Base-by-base conservation (phyloP, 2,113 vertebrate species). In the Euleptes europaea region DNA sequence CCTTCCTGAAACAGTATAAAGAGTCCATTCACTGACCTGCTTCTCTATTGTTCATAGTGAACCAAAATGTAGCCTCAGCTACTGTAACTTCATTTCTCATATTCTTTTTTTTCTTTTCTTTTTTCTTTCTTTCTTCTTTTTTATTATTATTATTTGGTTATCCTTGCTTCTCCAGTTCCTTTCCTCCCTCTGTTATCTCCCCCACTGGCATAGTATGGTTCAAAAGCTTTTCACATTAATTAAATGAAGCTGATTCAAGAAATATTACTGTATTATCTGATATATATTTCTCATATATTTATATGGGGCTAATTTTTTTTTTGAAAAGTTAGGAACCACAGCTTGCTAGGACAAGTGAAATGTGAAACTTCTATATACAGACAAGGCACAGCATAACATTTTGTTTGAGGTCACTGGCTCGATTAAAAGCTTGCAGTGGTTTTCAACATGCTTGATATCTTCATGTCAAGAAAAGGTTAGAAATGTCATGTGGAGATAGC, bases 371-470 rank as follows among this genome's bases (percentile, higher is more conserved):
- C 33, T 67, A 6, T 40, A 73, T 75, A 87, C 4, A 70, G 71
- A 12, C 44, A 9, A 65, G 84, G 72, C 33, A 23, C 65, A 73
- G 44, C n/a, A 80, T 15, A 86, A 15, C 14, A 13, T 9, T 89
- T 35, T 9, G 10, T 78, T 86, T 78, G 33, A 80, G 19, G 49
- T 49, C 77, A 40, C 1, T 42, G 40, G 33, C 44, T 0, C n/a
- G 19, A 66, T 83, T 74, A 38, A 73, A 84, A 89, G 51, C 69
- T 40, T 47, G 9, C 23, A 17, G 42, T 65, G 40, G 80, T 63
- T 66, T 84, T 78, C 83, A 71, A 63, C 80, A 78, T 74, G 42
- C 21, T 17, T 72, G 28, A 9, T 87, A 80, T 85, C 63, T 86
- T 60, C 49, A 26, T 74, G 26, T 40, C 63, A 19, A n/a, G 2